These are phyloP conservation scores for Paragorgia papillata DNA, from an alignment of 92 coral and sea anemone species.

Conservation along the genomic window DNA sequence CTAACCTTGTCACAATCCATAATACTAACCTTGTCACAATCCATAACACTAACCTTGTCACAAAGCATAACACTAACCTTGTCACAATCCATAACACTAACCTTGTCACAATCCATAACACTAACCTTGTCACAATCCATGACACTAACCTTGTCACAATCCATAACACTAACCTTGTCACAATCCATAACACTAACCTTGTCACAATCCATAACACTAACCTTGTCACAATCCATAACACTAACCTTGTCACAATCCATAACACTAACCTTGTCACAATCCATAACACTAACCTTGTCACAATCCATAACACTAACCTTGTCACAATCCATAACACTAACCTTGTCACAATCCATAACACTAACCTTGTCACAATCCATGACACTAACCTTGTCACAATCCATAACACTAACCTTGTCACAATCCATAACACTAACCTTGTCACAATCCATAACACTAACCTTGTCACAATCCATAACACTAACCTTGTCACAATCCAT, in stretches of 20 bases:
- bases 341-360: slow-evolving; percentile 96
- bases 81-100: slow-evolving; percentile 15
- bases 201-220: slow-evolving; percentile 87
- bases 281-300: slow-evolving; percentile 66
- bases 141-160: slow-evolving; percentile 81
- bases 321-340: slow-evolving; percentile 15
- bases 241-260: slow-evolving; percentile 92
- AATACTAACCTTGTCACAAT: too few species aligned
- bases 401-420: too few species aligned
- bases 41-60: slow-evolving; percentile 66
- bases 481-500: slow-evolving; percentile 92
- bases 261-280: too few species aligned
- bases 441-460: slow-evolving; percentile 87
- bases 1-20: slow-evolving; percentile 92
- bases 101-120: slow-evolving; percentile 96
- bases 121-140: too few species aligned
- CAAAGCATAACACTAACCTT: too few species aligned
- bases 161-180: too few species aligned
- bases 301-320: too few species aligned
- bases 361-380: too few species aligned
- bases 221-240: neutral
- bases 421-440: slow-evolving; percentile 60
- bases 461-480: neutral
- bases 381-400: slow-evolving; percentile 81
- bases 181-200: slow-evolving; percentile 60